Evolutionary conservation across 2,113 vertebrate species (phyloP).

Genomic region (Lathamus discolor): DNA sequence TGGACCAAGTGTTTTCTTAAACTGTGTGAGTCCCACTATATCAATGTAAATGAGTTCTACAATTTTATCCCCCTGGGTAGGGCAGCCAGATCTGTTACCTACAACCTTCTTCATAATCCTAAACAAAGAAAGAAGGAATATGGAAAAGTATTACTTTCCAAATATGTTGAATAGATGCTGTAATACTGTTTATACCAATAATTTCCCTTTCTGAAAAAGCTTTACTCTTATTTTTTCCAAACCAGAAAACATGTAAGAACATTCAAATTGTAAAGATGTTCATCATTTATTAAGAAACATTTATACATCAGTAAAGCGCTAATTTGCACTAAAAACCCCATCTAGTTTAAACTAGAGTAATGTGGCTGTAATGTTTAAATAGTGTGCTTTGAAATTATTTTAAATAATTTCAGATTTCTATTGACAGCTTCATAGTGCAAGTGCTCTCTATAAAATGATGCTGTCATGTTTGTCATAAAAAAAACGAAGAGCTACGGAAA

Average conservation of each 20-base stretch:
- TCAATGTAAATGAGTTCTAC: constrained; percentile 99
- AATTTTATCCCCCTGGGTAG: constrained; percentile 93
- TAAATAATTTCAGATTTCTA: neutral
- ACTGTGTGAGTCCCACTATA: constrained; percentile 96
- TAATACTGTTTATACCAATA: neutral
- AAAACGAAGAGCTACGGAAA: neutral
- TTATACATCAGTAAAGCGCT: neutral
- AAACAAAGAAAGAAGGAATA: neutral
- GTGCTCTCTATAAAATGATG: neutral
- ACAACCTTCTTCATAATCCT: constrained; percentile 99
- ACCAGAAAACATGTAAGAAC: neutral
- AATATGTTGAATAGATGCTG: neutral
- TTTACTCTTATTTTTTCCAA: neutral
- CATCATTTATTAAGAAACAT: neutral
- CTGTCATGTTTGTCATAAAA: neutral
- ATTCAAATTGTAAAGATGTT: neutral
- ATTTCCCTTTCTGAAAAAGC: neutral
- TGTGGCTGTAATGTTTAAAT: neutral
- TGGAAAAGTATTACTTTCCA: neutral
- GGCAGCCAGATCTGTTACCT: constrained; percentile 97
- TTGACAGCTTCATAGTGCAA: neutral
- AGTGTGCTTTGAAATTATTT: neutral
- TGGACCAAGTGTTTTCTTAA: constrained; percentile 97
- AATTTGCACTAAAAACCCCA: neutral
- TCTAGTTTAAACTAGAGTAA: neutral